phyloP scores from a whole-genome alignment of 2,113 vertebrate species.

The Campylomormyrus numenius region DNA sequence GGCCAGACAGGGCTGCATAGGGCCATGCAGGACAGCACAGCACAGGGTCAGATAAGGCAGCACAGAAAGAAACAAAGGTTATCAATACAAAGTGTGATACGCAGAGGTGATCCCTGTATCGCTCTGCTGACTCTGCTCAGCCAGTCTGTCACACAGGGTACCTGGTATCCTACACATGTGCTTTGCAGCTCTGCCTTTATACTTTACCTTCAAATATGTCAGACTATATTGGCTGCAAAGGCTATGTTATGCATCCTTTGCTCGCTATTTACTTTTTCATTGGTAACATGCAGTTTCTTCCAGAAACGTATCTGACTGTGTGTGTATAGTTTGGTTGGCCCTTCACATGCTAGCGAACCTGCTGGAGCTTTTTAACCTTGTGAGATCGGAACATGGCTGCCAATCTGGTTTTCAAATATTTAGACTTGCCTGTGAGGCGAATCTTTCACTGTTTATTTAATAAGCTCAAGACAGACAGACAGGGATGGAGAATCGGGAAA shows the following conservation, averaged over 20 bases:
- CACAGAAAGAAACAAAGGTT: background rate
- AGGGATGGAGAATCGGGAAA: conserved; percentile 15
- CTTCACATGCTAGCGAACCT: background rate
- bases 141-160: background rate
- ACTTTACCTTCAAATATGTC: background rate
- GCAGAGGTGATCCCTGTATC: background rate
- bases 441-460: conserved; percentile 51
- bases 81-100: background rate
- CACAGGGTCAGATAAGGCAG: background rate
- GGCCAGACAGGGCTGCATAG: background rate
- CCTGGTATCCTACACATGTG: background rate
- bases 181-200: background rate
- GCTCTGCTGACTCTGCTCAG: background rate
- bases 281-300: background rate
- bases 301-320: background rate
- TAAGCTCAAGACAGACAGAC: conserved; percentile 28
- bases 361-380: conserved; percentile 32
- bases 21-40: too few relatives aligned
- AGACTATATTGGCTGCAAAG: background rate
- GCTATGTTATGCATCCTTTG: background rate
- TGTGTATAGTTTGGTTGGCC: background rate
- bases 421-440: conserved; percentile 39
- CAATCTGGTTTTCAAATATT: conserved; percentile 49
- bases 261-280: background rate
- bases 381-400: conserved; percentile 32